Evolutionary conservation across 2,113 vertebrate genomes (phyloP).

Genomic region (Gopherus flavomarginatus): DNA sequence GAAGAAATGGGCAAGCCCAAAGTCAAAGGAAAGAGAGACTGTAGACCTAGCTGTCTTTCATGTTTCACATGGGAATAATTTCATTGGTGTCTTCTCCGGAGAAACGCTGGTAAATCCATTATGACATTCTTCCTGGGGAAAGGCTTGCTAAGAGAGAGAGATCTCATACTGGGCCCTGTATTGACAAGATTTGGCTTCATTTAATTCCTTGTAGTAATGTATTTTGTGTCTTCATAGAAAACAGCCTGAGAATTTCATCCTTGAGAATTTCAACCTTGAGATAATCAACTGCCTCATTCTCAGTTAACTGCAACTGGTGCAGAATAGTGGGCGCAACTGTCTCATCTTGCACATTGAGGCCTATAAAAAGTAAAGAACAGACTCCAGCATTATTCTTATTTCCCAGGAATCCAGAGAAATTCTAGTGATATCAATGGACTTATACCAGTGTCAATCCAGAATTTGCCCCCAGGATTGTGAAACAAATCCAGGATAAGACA

Average conservation of each 20-base stretch:
- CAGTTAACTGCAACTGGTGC: not conserved
- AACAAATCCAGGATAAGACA: not conserved
- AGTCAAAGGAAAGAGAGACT: not conserved
- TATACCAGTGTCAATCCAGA: not conserved
- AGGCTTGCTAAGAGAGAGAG: not conserved
- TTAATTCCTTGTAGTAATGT: not conserved
- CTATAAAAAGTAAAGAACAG: fast-evolving
- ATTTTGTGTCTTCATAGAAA: too few species aligned
- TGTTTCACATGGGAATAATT: not conserved
- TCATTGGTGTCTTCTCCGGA: not conserved
- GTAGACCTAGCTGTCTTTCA: not conserved
- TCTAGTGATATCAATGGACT: not conserved
- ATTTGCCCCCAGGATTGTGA: not conserved
- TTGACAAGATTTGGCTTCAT: not conserved
- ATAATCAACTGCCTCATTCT: not conserved
- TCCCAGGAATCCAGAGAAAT: not conserved
- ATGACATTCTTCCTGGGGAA: not conserved
- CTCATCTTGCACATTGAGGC: not conserved
- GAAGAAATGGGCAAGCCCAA: not conserved
- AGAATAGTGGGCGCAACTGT: not conserved
- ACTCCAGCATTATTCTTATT: not conserved
- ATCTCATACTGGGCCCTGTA: not conserved
- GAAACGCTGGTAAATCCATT: not conserved
- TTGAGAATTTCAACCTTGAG: not conserved
- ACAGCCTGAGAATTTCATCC: not conserved